Base-by-base conservation (phyloP, 2,888 invertebrate species). In the Chironomus riparius region DNA sequence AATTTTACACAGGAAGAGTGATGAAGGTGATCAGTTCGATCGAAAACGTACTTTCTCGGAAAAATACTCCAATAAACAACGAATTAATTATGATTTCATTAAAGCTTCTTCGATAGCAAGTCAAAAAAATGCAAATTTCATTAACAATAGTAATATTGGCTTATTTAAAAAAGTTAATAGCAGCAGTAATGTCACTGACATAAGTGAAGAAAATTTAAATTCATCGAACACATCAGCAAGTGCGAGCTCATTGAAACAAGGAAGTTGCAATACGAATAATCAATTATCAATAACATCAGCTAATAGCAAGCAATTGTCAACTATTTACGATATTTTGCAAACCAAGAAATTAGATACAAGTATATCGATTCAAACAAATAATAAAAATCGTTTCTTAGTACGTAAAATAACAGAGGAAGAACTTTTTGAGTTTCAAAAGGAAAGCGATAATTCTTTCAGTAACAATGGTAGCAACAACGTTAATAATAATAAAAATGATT, bases 301-400 rank as follows among this genome's bases (percentile, higher is more conserved):
- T 21, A 28, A 62, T 68, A 47, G 76, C 47, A 68, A 76, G 22
- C 69, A 68, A 24, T 69, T 76, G 69, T 76, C 76, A 78, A 83
- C 83, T 65, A 83, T 84, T 79, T 84, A 84, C 79, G 84, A 84
- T 78, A 84, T 84, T 75, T 79, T 84, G 78, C 82, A 84, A 79
- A 82, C 80, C 77, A 77, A 79, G 76, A 70, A 77, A 22, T 21
- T 75, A 15, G 74, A 77, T 21, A 72, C 76, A 61, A 47, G 38
- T 21, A 13, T 38, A 24, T 48, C 47, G 10, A 77, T 47, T n/a
- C 24, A 65, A 12, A 56, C 48, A 78, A 68, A 76, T 56, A 69
- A 77, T 5, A 81, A 80, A 78, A 80, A 80, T 80, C 82, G 84
- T 68, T 84, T 84, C 79, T 80, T 81, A 56, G 83, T 84, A 13